These are phyloP conservation scores for Labeo rohita DNA, from an alignment of 2,113 vertebrate species.

Conservation along the genomic window DNA sequence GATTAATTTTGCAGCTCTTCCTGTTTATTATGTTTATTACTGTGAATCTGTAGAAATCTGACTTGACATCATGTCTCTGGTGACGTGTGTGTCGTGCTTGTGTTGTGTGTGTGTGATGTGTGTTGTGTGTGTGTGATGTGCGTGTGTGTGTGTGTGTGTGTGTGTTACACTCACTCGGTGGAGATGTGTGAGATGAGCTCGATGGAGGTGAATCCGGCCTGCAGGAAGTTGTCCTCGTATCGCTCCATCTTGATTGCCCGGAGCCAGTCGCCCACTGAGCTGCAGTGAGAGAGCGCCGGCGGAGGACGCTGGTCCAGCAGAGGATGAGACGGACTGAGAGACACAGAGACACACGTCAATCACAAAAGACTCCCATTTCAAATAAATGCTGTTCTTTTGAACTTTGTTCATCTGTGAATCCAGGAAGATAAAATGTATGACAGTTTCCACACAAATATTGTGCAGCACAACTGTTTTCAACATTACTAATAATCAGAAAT, in stretches of 20 bases:
- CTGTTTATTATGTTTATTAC: no score
- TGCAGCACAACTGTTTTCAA: no score
- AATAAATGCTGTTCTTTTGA: no score
- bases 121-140: background rate
- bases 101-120: no score
- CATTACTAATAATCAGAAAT: no score
- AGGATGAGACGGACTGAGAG: conserved; percentile 60
- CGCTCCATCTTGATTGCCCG: conserved; percentile 76
- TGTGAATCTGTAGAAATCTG: no score
- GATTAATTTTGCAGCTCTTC: no score
- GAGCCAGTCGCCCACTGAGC: conserved; percentile 73
- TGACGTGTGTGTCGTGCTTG: no score
- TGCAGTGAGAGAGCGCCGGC: conserved; percentile 65
- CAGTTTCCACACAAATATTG: no score
- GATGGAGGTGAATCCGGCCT: conserved; percentile 71
- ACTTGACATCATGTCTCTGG: no score
- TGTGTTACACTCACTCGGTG: conserved; percentile 67
- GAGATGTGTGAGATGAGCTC: conserved; percentile 67
- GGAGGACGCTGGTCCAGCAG: conserved; percentile 67
- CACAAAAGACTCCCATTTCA: background rate
- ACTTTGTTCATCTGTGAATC: no score
- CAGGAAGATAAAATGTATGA: no score
- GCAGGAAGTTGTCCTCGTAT: conserved; percentile 73
- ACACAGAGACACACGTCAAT: conserved; percentile 9
- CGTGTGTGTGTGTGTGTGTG: background rate